Conservation (phyloP, 2,797 vertebrate species). For the Melanotaenia boesemani region DNA sequence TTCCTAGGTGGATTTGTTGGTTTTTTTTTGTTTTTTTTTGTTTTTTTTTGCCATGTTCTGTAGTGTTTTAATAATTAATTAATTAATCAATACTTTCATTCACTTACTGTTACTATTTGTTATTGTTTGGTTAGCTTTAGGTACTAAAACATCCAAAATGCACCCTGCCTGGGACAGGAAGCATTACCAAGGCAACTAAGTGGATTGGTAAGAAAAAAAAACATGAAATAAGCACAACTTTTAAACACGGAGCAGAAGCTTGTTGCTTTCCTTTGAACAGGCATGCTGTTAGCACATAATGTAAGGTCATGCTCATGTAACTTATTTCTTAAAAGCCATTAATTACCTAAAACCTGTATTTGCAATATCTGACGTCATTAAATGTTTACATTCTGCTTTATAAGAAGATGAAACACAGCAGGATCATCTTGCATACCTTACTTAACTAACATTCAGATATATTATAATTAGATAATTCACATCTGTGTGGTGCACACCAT, state of each 20-base stretch:
- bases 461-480: conserved; percentile 2
- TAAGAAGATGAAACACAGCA: conserved; percentile 12
- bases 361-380: conserved; percentile 14
- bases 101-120: not conserved
- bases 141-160: not conserved
- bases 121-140: not conserved
- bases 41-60: not conserved
- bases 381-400: conserved; percentile 13
- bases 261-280: not conserved
- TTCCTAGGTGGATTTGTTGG: not conserved
- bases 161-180: not conserved
- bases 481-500: not conserved
- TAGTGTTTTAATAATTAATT: not conserved
- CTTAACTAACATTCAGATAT: not conserved
- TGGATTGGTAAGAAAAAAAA: not conserved
- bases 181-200: conserved; percentile 17
- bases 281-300: not conserved
- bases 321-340: not conserved
- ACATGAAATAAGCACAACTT: conserved; percentile 16
- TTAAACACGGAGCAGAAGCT: not conserved
- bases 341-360: not conserved
- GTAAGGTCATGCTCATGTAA: not conserved
- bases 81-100: not conserved
- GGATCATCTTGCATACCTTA: not conserved
- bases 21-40: too few relatives aligned